Percentiles rank a stretch among this genome's conserved stretches.
phyloP scores from a whole-genome alignment of 2,888 invertebrate species.

The Diogma glabrata region DNA sequence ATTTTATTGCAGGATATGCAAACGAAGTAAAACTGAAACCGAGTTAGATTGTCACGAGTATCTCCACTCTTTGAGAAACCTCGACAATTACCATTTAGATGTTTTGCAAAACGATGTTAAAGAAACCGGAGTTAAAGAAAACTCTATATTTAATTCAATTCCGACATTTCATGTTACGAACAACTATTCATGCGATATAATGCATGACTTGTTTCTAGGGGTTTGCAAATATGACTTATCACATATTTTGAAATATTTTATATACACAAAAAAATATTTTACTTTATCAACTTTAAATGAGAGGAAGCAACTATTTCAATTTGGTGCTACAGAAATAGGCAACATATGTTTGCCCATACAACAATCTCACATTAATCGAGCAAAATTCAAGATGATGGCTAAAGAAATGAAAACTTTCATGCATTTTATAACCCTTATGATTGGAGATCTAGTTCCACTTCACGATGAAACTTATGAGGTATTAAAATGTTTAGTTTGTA shows the following conservation, averaged over 20 bases:
- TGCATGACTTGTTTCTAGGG: background rate
- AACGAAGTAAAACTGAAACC: background rate
- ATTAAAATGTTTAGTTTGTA: background rate
- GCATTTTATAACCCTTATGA: background rate
- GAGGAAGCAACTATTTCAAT: background rate
- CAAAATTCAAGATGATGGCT: conserved; percentile 1
- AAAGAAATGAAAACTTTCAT: conserved; percentile 3
- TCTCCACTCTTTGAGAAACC: background rate
- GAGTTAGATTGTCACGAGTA: background rate
- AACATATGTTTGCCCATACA: background rate
- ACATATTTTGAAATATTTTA: no score
- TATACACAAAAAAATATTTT: conserved; percentile 2
- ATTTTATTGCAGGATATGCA: background rate
- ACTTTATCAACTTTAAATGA: background rate
- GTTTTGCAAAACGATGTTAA: background rate
- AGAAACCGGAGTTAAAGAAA: background rate
- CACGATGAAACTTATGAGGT: background rate
- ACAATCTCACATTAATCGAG: background rate
- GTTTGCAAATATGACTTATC: background rate
- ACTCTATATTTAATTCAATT: background rate
- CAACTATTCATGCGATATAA: background rate
- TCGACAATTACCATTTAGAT: background rate
- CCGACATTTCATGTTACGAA: no score
- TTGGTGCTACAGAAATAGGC: background rate
- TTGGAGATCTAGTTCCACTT: background rate